Conservation (phyloP, 2,113 vertebrate species). For the Phainopepla nitens region DNA sequence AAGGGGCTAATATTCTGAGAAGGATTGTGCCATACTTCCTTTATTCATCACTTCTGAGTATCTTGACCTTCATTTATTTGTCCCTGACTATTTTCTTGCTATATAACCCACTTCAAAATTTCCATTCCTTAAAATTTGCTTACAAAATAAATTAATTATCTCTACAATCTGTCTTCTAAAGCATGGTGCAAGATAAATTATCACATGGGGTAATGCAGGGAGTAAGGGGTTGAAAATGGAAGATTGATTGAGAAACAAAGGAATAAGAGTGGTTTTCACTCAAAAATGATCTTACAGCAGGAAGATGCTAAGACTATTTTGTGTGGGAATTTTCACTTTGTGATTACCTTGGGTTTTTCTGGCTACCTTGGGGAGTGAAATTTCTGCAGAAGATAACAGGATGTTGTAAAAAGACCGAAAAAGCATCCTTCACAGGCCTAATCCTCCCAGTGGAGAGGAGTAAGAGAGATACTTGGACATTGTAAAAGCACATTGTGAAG, state of each 20-base stretch:
- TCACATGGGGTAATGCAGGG: fast-evolving
- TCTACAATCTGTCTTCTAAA: neutral
- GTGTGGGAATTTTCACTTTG: neutral
- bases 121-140: neutral
- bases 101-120: neutral
- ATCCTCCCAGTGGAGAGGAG: neutral
- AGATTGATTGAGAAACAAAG: neutral
- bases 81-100: neutral
- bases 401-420: neutral
- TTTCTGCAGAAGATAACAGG: neutral
- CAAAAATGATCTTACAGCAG: neutral
- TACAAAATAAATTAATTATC: neutral
- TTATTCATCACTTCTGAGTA: neutral
- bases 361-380: neutral
- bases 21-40: neutral
- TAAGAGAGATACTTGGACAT: neutral
- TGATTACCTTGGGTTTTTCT: neutral
- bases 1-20: neutral
- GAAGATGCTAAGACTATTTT: fast-evolving
- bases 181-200: neutral
- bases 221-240: neutral
- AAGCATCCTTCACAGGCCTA: neutral
- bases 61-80: neutral
- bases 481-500: neutral
- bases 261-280: neutral